phyloP scores from a whole-genome alignment of 2,888 invertebrate genomes.

The Cephus runcator region DNA sequence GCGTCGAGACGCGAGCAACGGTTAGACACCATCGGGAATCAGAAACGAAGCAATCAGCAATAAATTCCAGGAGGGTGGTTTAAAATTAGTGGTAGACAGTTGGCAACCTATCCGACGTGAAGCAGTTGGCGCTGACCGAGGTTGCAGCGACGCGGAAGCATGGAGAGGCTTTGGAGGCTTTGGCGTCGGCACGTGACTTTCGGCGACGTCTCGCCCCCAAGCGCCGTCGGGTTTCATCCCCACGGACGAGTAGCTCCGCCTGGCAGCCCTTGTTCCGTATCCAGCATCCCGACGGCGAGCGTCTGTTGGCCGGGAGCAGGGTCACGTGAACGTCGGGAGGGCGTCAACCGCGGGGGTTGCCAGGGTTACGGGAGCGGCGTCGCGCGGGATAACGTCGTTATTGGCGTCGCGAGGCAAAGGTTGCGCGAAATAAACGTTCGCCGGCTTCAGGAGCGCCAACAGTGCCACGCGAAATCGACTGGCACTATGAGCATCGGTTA shows the following conservation, averaged over 20 bases:
- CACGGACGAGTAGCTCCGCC: slow-evolving; percentile 74
- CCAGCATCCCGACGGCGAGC: slow-evolving; percentile 69
- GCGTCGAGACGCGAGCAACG: neutral
- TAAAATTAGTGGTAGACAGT: neutral
- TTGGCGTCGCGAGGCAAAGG: slow-evolving; percentile 61
- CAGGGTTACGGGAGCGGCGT: slow-evolving; percentile 52
- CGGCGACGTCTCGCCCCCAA: slow-evolving; percentile 55
- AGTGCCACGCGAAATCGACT: slow-evolving; percentile 63
- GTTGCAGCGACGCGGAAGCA: slow-evolving; percentile 49
- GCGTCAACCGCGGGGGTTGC: slow-evolving; percentile 48
- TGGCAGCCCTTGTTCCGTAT: slow-evolving; percentile 74
- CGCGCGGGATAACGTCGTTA: slow-evolving; percentile 62
- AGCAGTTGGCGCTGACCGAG: slow-evolving; percentile 1
- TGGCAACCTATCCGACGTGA: neutral
- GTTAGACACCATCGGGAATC: neutral
- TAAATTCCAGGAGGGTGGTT: neutral
- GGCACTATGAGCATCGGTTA: slow-evolving; percentile 48
- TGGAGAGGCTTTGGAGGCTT: slow-evolving; percentile 47
- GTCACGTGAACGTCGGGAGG: slow-evolving; percentile 50
- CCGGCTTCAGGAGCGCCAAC: slow-evolving; percentile 63
- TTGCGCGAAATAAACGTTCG: slow-evolving; percentile 61
- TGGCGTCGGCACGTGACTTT: slow-evolving; percentile 61
- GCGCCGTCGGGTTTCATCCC: slow-evolving; percentile 63
- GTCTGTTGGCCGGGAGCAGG: slow-evolving; percentile 46
- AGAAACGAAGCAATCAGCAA: neutral